phyloP scores from a whole-genome alignment of 2,797 vertebrate species.

The Pangasius djambal region DNA sequence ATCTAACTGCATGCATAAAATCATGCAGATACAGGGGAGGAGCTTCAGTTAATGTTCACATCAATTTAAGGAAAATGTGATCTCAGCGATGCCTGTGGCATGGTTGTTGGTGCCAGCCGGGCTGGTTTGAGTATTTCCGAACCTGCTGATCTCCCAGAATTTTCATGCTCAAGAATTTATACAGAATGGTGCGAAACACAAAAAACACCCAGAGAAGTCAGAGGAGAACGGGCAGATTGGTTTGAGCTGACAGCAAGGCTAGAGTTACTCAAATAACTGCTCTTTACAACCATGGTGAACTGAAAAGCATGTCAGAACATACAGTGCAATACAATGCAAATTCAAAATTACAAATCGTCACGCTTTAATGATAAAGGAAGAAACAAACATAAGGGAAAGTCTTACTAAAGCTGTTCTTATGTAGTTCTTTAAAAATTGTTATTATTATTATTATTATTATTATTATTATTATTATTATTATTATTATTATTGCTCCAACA shows the following conservation, averaged over 20 bases:
- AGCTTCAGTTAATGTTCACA: neutral
- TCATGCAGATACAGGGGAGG: neutral
- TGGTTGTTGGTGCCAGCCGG: neutral
- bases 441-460: neutral
- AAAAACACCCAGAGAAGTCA: neutral
- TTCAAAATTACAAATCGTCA: neutral
- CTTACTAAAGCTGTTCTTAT: neutral
- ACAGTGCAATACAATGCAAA: neutral
- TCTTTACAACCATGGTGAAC: neutral
- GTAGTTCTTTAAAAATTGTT: neutral
- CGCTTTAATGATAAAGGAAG: neutral
- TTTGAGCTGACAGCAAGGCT: neutral
- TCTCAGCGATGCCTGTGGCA: neutral
- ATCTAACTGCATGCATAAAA: too few relatives aligned
- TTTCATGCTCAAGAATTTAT: neutral
- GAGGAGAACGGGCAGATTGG: neutral
- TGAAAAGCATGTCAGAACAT: neutral
- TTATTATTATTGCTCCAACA: neutral
- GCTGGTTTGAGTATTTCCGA: neutral
- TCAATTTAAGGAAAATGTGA: neutral
- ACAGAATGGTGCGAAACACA: neutral
- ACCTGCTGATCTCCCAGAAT: neutral
- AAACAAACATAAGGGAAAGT: neutral
- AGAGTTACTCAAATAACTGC: neutral
- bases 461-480: neutral